These are phyloP conservation scores for Anoplius nigerrimus DNA, from an alignment of 2,888 invertebrate genomes.

Conservation along the genomic window DNA sequence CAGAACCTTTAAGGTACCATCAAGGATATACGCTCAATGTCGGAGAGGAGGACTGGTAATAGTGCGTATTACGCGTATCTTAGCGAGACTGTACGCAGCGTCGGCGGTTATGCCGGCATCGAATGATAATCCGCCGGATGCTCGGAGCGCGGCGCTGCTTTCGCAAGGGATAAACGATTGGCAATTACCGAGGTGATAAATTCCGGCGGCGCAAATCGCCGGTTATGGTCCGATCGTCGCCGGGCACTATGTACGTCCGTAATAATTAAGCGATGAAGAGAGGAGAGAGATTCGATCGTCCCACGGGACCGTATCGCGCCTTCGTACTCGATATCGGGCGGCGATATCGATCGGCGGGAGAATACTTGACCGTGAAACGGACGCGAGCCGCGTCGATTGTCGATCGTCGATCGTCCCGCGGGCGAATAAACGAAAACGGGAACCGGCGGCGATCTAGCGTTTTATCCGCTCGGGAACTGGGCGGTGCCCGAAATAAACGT, in stretches of 20 bases:
- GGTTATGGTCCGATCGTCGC: slow-evolving; percentile 50
- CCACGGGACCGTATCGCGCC: slow-evolving; percentile 19
- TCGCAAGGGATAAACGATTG: slow-evolving; percentile 65
- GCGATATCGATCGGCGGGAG: slow-evolving; percentile 44
- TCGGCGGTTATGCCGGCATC: slow-evolving; percentile 24
- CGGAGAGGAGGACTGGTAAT: too few species aligned
- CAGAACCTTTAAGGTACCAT: too few species aligned
- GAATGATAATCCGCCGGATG: slow-evolving; percentile 53
- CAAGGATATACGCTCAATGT: too few species aligned
- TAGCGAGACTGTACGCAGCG: not conserved
- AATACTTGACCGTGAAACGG: slow-evolving; percentile 22
- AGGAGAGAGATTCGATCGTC: slow-evolving; percentile 30
- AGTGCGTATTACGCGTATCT: not conserved
- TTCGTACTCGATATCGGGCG: slow-evolving; percentile 7
- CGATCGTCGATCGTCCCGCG: not conserved
- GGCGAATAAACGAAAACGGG: too few species aligned
- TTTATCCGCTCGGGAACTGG: too few species aligned
- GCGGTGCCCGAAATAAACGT: too few species aligned
- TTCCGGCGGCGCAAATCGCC: slow-evolving; percentile 58
- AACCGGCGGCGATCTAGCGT: too few species aligned
- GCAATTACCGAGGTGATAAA: slow-evolving; percentile 68
- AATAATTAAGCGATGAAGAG: slow-evolving; percentile 69
- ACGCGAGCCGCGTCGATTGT: not conserved
- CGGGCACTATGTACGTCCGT: slow-evolving; percentile 50
- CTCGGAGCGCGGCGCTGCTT: slow-evolving; percentile 58